Evolutionary conservation across 2,797 vertebrate species (phyloP), one percentile per base, ranked within the genome.

Genomic region (Limnodromus scolopaceus): DNA sequence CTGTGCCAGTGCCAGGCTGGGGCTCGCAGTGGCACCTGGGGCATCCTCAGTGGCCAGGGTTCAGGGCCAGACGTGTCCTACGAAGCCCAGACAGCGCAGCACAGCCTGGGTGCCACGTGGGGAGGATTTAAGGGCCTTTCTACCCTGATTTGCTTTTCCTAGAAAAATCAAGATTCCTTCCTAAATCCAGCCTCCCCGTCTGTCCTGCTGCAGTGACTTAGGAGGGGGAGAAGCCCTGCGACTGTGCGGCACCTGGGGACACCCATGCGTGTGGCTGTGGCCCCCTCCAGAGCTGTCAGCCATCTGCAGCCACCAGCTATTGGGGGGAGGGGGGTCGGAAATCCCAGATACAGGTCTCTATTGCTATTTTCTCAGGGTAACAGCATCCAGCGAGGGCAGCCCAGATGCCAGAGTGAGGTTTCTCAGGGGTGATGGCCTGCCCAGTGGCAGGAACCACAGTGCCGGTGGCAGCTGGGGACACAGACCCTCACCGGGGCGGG

Each of bases 271-370:
- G 53, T 68, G 53, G 13, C 72, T 11, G 2, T 46, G 54, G 12
- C 11, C 19, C 48, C 16, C 36, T 41, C 34, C 36, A 13, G 22
- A 20, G 36, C 77, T 66, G 39, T 9, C 28, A 65, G 36, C 70
- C 28, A 17, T 36, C 53, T 4, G 1, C 34, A 83, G 48, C 14
- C 43, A 15, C 2, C 38, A 3, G 1, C 0, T 0, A 8, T 11
- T 5, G 6, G 8, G 25, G 15, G 24, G 8, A 14, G 15, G 16
- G 49, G 16, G 27, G 51, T 16, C 12, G 6, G 27, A 27, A 53
- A 53, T 6, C 13, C 11, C n/a, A 43, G 43, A 11, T 34, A 10
- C 3, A 32, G 45, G 25, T 25, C 2, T 1, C 22, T n/a, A 34
- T 16, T 83, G 43, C 28, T 8, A 0, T 57, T 55, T 61, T 48